Evolutionary conservation across 2,888 invertebrate species (phyloP).

Genomic region (Nephrotoma appendiculata): DNA sequence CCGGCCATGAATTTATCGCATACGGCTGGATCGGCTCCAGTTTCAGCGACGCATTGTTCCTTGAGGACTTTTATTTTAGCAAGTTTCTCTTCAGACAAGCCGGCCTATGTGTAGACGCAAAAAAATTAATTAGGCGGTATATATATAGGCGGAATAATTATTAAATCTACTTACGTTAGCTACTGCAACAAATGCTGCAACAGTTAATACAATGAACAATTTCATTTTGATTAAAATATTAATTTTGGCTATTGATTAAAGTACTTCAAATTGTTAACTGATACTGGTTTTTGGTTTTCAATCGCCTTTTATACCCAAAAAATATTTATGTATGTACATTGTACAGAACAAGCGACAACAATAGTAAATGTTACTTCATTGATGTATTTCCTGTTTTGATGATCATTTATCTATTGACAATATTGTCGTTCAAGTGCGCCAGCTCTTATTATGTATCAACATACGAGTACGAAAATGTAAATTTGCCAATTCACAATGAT

Average conservation of each 20-base stretch:
- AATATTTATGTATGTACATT: background rate
- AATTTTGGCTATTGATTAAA: background rate
- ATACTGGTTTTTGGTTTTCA: background rate
- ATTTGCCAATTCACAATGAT: too few species aligned
- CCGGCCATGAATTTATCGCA: conserved; percentile 17
- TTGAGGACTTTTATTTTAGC: conserved; percentile 15
- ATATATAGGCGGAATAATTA: conserved; percentile 9
- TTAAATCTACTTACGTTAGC: background rate
- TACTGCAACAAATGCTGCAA: conserved; percentile 3
- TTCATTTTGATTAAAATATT: conserved; percentile 6
- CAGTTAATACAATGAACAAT: conserved; percentile 1
- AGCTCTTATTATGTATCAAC: too few species aligned
- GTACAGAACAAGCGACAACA: background rate
- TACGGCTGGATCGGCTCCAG: conserved; percentile 18
- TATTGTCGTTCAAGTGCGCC: too few species aligned
- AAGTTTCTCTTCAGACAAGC: conserved; percentile 18
- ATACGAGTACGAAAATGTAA: too few species aligned
- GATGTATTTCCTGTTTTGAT: too few species aligned
- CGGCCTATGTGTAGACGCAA: background rate
- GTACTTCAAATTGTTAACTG: background rate
- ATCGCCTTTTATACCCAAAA: background rate
- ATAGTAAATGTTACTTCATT: too few species aligned
- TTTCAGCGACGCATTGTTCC: conserved; percentile 17
- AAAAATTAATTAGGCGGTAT: too few species aligned
- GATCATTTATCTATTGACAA: too few species aligned